Base-by-base conservation (phyloP, 1,140 invertebrate genomes). In the Drosophila subobscura region DNA sequence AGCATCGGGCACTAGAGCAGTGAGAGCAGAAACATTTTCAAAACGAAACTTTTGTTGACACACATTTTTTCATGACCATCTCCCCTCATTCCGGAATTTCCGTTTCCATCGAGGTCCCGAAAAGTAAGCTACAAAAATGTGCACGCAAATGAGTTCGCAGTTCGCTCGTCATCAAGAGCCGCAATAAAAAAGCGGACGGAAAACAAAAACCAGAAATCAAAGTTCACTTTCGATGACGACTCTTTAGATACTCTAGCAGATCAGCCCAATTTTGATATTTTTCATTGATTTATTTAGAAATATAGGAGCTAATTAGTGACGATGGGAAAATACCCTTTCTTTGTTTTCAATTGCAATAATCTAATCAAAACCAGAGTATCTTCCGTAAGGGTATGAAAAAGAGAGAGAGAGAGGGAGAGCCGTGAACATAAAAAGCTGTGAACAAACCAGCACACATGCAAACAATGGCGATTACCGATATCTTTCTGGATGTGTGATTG, bases 41-140 rank as follows among this genome's bases (percentile, higher is more conserved):
- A 56, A 57, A 41, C 57, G 53, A 58, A 67, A 85, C 56, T 68
- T 78, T 76, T 79, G 83, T 86, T 83, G 83, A 76, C 83, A 86
- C 74, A 88, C 71, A 84, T 79, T 88, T 83, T 66, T 73, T 76
- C 58, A 65, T 47, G 33, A 37, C 33, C 33, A 12, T 4, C 29
- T 3, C 33, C 10, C 10, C 3, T 10, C 33, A 10, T 37, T 37
- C 29, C 29, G 8, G 8, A 3, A 10, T 37, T 37, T 10, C 33
- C 33, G 12, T 37, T 37, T 37, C 8, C 33, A 37, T 8, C 33
- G 10, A 12, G 56, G 64, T 50, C 56, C 76, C 66, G 58, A 79
- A 80, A 78, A 79, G 75, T 78, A 75, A 76, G 76, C 76, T 72
- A 64, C 63, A 53, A 76, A 76, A 79, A 79, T 76, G 44, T 68